Evolutionary conservation across 1,140 invertebrate species (phyloP), one percentile per base, ranked within the genome.

Genomic region (Mycetomoellerius zeteki): DNA sequence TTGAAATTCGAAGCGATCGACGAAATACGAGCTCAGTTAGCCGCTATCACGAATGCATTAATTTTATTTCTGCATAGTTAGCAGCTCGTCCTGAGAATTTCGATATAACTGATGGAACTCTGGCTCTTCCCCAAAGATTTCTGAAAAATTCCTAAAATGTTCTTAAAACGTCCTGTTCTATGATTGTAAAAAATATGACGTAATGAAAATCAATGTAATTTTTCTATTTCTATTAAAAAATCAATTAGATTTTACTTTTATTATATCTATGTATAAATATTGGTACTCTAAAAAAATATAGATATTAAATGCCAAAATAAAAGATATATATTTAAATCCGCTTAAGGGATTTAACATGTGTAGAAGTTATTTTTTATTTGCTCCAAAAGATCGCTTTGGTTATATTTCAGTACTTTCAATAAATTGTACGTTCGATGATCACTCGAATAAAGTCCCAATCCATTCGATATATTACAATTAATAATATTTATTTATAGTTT

Each of bases 271-370:
- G 8, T 37, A 43, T 16, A 47, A 71, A 43, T 71, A 47, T 27
- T 47, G 7, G 12, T 19, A 67, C n/a, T 5, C 12, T n/a, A 65
- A n/a, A 65, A 64, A 37, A 21, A 4, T 37, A 65, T 47, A 67
- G 64, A 37, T n/a, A 65, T 65, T 67, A 71, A 47, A 47, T 21
- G 14, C 5, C n/a, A 14, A 24, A 69, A 19, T n/a, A 16, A 71
- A 24, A 47, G 14, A 50, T 71, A 24, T 71, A 47, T 71, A 16
- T 71, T 71, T 21, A 24, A 71, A 47, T 71, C 37, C 37, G 37
- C 37, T 71, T 43, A 71, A 47, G 0, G 7, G 37, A 47, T 71
- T 71, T 19, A 50, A 50, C 43, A 43, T 14, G 4, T 21, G 0
- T 14, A 43, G n/a, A 14, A 43, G 10, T 37, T 43, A 43, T 65